Percentiles rank a stretch among this genome's conserved stretches.
Evolutionary conservation across 1,140 invertebrate genomes (phyloP).

Genomic region (Ips typographus): DNA sequence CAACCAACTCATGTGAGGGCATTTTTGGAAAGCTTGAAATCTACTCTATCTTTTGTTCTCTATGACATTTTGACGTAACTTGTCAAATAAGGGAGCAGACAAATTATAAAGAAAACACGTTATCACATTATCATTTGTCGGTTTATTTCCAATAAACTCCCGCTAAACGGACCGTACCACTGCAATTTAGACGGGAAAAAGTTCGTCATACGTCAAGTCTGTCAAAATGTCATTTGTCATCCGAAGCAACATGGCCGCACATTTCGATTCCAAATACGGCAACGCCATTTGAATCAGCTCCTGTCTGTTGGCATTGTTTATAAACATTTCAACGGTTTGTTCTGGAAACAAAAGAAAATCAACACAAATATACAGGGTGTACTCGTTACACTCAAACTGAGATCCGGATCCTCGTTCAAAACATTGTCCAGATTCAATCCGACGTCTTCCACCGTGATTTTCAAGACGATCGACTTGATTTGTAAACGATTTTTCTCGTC

Average conservation of each 20-base stretch:
- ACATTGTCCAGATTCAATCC: constrained; percentile 66
- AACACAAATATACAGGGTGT: neutral
- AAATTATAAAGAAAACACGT: too few species aligned
- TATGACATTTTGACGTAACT: too few species aligned
- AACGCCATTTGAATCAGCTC: constrained; percentile 34
- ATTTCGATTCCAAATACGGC: constrained; percentile 39
- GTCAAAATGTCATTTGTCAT: constrained; percentile 37
- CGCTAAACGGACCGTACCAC: too few species aligned
- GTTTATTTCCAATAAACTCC: too few species aligned
- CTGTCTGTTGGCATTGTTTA: constrained; percentile 36
- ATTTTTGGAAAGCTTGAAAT: too few species aligned
- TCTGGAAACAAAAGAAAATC: constrained; percentile 24
- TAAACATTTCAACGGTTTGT: constrained; percentile 34
- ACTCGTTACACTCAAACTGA: constrained; percentile 50
- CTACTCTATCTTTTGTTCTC: too few species aligned
- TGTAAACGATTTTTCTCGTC: constrained; percentile 57
- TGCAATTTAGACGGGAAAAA: constrained; percentile 42
- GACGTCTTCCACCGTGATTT: constrained; percentile 59
- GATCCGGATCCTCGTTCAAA: constrained; percentile 61
- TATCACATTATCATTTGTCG: too few species aligned
- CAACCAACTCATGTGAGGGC: too few species aligned
- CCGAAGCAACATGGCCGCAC: constrained; percentile 38
- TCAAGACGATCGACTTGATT: constrained; percentile 63
- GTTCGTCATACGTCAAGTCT: constrained; percentile 43
- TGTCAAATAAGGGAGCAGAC: too few species aligned